phyloP scores from a whole-genome alignment of 1,140 invertebrate genomes.

The Magallana gigas region DNA sequence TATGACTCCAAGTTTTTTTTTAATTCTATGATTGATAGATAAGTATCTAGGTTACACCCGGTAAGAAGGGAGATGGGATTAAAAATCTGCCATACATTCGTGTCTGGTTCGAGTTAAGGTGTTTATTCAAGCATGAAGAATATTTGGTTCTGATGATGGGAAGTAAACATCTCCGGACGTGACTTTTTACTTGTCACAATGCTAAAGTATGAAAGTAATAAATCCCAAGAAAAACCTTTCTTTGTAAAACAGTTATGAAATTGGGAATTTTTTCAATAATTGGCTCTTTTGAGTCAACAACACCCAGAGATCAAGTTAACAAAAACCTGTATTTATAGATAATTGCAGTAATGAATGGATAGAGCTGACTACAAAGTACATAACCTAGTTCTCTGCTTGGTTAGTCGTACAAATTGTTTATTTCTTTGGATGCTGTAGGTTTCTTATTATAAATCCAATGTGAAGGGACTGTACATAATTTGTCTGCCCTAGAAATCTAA shows the following conservation, averaged over 20 bases:
- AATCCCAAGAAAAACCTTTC: background rate
- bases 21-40: conserved; percentile 10
- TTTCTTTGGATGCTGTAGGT: too few relatives aligned
- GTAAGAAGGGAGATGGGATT: background rate
- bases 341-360: too few relatives aligned
- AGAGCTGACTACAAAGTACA: too few relatives aligned
- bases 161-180: background rate
- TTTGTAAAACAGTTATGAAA: background rate
- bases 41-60: conserved; percentile 17
- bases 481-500: too few relatives aligned
- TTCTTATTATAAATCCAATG: too few relatives aligned
- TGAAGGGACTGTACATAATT: too few relatives aligned
- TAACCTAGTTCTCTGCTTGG: too few relatives aligned
- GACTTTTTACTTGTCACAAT: background rate
- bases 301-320: too few relatives aligned
- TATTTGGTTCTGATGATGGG: background rate
- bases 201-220: background rate
- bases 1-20: conserved; percentile 24
- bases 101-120: background rate
- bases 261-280: too few relatives aligned
- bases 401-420: too few relatives aligned
- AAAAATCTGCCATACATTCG: conserved; percentile 11
- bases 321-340: too few relatives aligned
- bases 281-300: too few relatives aligned
- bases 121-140: background rate